Percentiles rank a stretch among this genome's conserved stretches.
These are phyloP conservation scores for Drosophila paracracens DNA, from an alignment of 2,888 invertebrate genomes.

Conservation along the genomic window DNA sequence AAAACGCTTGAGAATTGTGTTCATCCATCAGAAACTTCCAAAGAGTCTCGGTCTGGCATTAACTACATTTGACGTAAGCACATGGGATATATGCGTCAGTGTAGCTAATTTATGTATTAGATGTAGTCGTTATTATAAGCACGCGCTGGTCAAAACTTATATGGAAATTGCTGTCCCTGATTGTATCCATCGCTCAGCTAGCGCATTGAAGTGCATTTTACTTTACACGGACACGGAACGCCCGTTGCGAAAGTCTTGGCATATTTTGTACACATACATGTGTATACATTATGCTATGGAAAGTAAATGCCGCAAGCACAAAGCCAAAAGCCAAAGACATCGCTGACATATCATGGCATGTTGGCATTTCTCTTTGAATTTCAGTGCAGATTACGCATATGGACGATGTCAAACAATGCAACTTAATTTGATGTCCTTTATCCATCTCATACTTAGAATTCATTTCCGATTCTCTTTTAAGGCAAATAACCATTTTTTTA, in stretches of 20 bases:
- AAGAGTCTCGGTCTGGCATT: slow-evolving; percentile 31
- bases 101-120: slow-evolving; percentile 48
- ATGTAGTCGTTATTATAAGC: slow-evolving; percentile 23
- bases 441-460: background rate
- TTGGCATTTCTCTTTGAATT: slow-evolving; percentile 48
- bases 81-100: slow-evolving; percentile 13
- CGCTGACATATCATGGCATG: slow-evolving; percentile 22
- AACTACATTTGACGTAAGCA: slow-evolving; percentile 12
- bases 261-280: slow-evolving; percentile 33
- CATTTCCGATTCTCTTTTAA: slow-evolving; percentile 8
- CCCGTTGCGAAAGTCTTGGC: slow-evolving; percentile 56
- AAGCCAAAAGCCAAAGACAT: slow-evolving; percentile 37
- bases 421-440: slow-evolving; percentile 2
- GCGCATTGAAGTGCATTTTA: slow-evolving; percentile 53
- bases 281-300: slow-evolving; percentile 22
- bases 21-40: slow-evolving; percentile 53
- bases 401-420: slow-evolving; percentile 1
- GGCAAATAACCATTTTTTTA: background rate
- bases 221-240: slow-evolving; percentile 50
- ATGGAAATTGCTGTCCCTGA: slow-evolving; percentile 34
- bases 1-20: slow-evolving; percentile 30
- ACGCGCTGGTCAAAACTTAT: slow-evolving; percentile 8
- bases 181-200: slow-evolving; percentile 2
- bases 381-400: slow-evolving; percentile 5
- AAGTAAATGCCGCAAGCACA: slow-evolving; percentile 25